Evolutionary conservation across 2,888 invertebrate species (phyloP), one percentile per base, ranked within the genome.

Genomic region (Frankliniella fusca): DNA sequence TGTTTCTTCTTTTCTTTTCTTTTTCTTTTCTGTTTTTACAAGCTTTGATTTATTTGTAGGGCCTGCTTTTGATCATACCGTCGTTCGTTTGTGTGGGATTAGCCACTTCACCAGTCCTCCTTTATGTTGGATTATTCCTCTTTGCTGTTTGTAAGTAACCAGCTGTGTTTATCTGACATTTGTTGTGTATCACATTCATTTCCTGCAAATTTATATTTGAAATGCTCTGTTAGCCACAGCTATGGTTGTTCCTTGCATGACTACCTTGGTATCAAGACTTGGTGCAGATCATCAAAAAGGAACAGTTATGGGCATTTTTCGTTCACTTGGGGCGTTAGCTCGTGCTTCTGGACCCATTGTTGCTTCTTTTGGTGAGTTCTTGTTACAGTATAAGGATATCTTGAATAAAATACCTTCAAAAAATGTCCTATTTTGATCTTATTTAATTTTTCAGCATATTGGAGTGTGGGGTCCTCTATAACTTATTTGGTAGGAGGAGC

Each of bases 221-320:
- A 61, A 54, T 61, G 7, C n/a, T 18, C 0, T 61, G 10, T 54
- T 85, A 94, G 94, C 95, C 27, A 95, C 95, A 15, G 94, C 95
- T n/a, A 93, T 97, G 88, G 97, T 98, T 50, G 98, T 99, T 38
- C 97, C 99, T 18, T 97, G 97, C 86, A 92, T 99, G 90, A 98
- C 97, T 86, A 95, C 98, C 5, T 89, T 97, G 88, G 95, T 95
- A n/a, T 96, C 98, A 3, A 92, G 92, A 84, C 93, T 94, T 87
- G 94, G 95, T 10, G 92, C 93, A 65, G 91, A 90, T 83, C 93
- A 93, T 86, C 95, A 97, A 86, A 97, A 98, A 87, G 99, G 99
- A 49, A 94, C 94, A 0, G 94, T 97, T 84, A 93, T 98, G 87
- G 99, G 99, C 18, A 95, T 96, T 84, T 96, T 98, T 87, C 91